These are phyloP conservation scores for Hemicordylus capensis DNA, from an alignment of 2,113 vertebrate genomes.

Conservation along the genomic window DNA sequence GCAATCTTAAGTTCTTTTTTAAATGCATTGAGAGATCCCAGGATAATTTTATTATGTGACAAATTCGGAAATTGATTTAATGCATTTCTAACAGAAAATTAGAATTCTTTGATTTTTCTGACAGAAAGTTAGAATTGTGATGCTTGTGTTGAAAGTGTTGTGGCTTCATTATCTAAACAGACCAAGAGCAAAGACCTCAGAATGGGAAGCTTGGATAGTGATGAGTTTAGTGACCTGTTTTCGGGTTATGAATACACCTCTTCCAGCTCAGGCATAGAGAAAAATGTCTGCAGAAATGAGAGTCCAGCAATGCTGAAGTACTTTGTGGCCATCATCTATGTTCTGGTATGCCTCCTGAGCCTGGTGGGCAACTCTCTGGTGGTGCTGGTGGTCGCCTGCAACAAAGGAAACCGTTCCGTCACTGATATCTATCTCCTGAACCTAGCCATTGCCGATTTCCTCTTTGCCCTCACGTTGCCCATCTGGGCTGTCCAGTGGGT, in stretches of 20 bases:
- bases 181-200: neutral
- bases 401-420: conserved; percentile 70
- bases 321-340: conserved; percentile 71
- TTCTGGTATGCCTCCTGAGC: conserved; percentile 81
- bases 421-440: conserved; percentile 89
- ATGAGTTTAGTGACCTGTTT: neutral
- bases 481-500: conserved; percentile 78
- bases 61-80: neutral
- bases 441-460: too few species aligned
- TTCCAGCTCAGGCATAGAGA: neutral
- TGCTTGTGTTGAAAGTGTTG: neutral
- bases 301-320: conserved; percentile 50
- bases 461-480: conserved; percentile 85
- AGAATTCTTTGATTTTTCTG: too few species aligned
- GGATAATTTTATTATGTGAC: neutral
- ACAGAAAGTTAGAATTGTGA: too few species aligned
- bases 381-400: conserved; percentile 79
- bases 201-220: neutral
- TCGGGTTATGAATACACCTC: conserved; percentile 51
- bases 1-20: too few species aligned
- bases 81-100: neutral
- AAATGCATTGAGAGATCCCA: neutral
- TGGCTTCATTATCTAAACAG: neutral
- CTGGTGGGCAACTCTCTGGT: conserved; percentile 88
- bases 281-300: conserved; percentile 50